phyloP scores from a whole-genome alignment of 2,113 vertebrate species.

The Todiramphus saurophagus region DNA sequence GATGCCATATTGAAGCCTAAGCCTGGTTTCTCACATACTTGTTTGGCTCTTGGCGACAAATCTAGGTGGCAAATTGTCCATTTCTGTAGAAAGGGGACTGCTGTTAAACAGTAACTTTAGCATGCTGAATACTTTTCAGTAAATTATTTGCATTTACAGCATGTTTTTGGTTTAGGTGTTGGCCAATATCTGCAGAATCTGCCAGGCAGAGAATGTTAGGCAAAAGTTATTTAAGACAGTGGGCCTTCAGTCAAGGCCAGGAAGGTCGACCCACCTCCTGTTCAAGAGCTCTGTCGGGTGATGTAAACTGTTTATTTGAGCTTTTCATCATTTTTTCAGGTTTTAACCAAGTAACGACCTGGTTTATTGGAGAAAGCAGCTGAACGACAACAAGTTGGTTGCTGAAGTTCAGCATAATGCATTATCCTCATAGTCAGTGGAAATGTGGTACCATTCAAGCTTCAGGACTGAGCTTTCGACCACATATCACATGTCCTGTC shows the following conservation, averaged over 20 bases:
- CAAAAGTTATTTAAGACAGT: neutral
- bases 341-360: neutral
- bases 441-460: neutral
- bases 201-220: neutral
- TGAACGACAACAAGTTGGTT: neutral
- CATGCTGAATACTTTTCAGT: accelerated
- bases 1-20: neutral
- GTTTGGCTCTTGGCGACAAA: neutral
- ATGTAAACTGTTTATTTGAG: neutral
- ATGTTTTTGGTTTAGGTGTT: neutral
- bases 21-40: neutral
- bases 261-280: neutral
- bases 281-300: neutral
- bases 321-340: neutral
- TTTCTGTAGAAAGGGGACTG: neutral
- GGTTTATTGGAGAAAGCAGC: neutral
- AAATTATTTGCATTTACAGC: neutral
- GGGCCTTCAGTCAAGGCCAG: neutral
- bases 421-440: neutral
- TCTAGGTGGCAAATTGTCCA: neutral
- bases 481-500: accelerated
- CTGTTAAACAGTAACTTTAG: neutral
- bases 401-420: neutral
- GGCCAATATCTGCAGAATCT: neutral
- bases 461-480: neutral